phyloP scores from a whole-genome alignment of 2,797 vertebrate species.

The Furcifer pardalis region DNA sequence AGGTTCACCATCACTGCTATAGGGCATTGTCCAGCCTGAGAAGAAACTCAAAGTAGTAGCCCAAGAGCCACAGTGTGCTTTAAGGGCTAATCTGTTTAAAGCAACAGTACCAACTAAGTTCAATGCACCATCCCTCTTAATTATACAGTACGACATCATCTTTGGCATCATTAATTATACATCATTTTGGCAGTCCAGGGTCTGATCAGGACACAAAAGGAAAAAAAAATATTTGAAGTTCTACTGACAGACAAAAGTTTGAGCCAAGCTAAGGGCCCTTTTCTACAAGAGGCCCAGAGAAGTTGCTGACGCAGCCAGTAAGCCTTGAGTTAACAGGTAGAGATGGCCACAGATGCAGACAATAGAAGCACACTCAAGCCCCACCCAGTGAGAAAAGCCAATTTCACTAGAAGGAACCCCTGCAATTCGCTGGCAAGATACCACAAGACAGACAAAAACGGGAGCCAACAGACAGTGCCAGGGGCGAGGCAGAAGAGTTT shows the following conservation, averaged over 20 bases:
- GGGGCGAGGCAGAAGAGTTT: not conserved
- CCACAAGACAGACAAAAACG: not conserved
- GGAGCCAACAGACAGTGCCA: not conserved
- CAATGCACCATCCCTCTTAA: not conserved
- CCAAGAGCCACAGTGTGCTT: not conserved
- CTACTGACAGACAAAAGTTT: not conserved
- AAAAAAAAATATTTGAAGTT: too few relatives aligned
- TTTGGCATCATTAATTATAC: too few relatives aligned
- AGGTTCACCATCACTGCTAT: too few relatives aligned
- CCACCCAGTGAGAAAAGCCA: slow-evolving; percentile 69
- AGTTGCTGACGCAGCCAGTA: not conserved
- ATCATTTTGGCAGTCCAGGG: too few relatives aligned
- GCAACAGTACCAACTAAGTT: slow-evolving; percentile 17
- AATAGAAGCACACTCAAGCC: slow-evolving; percentile 71
- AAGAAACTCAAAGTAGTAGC: not conserved
- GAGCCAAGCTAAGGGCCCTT: not conserved
- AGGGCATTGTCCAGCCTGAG: not conserved
- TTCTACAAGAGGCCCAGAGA: not conserved
- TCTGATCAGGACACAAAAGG: too few relatives aligned
- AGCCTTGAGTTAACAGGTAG: slow-evolving; percentile 27
- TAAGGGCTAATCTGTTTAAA: not conserved
- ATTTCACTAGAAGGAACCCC: not conserved
- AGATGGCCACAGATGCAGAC: slow-evolving; percentile 56
- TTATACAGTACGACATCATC: too few relatives aligned
- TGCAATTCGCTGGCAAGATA: not conserved